Evolutionary conservation across 2,797 vertebrate species (phyloP).

Genomic region (Dendrocincla tyrannina): DNA sequence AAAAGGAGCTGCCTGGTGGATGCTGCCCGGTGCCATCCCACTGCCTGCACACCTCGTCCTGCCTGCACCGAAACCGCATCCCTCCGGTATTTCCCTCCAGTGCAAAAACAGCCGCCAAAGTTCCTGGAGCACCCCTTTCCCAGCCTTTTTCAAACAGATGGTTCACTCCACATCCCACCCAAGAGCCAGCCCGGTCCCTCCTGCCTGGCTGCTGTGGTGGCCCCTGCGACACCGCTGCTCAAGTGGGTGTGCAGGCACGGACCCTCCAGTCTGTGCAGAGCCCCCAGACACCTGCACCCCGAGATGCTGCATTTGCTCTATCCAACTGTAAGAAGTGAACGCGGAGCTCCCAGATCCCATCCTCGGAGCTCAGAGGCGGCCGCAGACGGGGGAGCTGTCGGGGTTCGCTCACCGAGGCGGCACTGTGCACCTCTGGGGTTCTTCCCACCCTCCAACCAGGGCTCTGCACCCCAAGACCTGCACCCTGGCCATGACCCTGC

Average conservation of each 20-base stretch:
- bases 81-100: neutral
- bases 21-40: neutral
- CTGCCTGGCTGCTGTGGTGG: neutral
- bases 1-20: rapidly evolving
- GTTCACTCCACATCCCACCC: neutral
- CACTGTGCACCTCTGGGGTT: neutral
- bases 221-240: neutral
- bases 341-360: neutral
- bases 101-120: neutral
- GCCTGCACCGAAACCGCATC: neutral
- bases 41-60: neutral
- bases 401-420: too few relatives aligned
- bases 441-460: neutral
- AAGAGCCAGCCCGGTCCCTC: neutral
- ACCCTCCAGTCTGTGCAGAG: neutral
- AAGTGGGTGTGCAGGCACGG: neutral
- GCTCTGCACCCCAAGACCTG: neutral
- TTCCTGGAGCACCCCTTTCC: neutral
- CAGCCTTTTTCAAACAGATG: neutral
- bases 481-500: neutral
- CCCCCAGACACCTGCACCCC: neutral
- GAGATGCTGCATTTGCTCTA: neutral
- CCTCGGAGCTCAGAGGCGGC: neutral
- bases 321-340: neutral
- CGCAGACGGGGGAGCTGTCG: too few relatives aligned